Conservation (phyloP, 2,888 invertebrate species). For the Pollenia labialis region DNA sequence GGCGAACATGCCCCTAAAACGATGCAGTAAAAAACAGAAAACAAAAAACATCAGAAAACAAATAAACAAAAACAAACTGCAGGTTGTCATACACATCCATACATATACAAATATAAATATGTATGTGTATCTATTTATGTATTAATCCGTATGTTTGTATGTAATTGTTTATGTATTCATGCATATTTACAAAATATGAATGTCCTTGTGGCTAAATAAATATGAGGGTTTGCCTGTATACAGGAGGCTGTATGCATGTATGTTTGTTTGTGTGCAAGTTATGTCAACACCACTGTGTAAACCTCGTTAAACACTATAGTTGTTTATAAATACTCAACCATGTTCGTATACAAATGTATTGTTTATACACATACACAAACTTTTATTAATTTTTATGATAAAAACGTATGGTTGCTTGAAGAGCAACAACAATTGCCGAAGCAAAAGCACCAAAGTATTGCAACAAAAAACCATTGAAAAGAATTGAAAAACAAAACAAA, state of each 20-base stretch:
- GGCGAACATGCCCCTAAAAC: slow-evolving; percentile 43
- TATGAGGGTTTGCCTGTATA: slow-evolving; percentile 36
- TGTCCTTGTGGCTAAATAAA: slow-evolving; percentile 61
- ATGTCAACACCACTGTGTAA: slow-evolving; percentile 69
- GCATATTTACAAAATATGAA: slow-evolving; percentile 49
- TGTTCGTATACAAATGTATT: background rate
- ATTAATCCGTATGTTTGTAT: slow-evolving; percentile 8
- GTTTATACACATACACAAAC: background rate
- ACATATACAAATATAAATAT: slow-evolving; percentile 13
- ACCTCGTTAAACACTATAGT: slow-evolving; percentile 71
- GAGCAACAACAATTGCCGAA: slow-evolving; percentile 20
- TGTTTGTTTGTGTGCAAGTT: slow-evolving; percentile 51
- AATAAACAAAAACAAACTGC: slow-evolving; percentile 58
- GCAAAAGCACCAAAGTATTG: slow-evolving; percentile 30
- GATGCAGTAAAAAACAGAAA: slow-evolving; percentile 46
- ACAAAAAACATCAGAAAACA: slow-evolving; percentile 24
- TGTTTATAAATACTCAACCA: slow-evolving; percentile 62
- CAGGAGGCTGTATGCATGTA: slow-evolving; percentile 4
- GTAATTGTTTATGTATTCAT: slow-evolving; percentile 32
- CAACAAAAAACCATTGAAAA: slow-evolving; percentile 24
- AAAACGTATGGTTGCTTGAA: slow-evolving; percentile 46
- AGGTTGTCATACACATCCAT: slow-evolving; percentile 40
- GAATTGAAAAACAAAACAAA: slow-evolving; percentile 8
- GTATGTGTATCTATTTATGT: too few species aligned
- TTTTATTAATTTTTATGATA: background rate